Evolutionary conservation across 2,888 invertebrate species (phyloP), one percentile per base, ranked within the genome.

Genomic region (Dolomedes plantarius): DNA sequence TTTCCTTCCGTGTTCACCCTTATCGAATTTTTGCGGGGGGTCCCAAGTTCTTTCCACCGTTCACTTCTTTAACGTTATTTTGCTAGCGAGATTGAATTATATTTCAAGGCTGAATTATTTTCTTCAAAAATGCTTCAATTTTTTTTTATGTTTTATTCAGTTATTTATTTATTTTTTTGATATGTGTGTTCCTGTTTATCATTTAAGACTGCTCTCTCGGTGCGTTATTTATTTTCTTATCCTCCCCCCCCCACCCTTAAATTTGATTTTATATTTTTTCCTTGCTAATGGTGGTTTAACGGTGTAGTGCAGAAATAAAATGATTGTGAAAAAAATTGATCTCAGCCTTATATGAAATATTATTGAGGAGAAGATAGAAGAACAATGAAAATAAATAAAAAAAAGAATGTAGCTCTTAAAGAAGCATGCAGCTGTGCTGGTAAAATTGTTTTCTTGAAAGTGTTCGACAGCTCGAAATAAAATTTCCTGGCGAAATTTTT

Each of bases 31-130:
- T 46, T 16, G 16, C n/a, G 56, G 56, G 56, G 19, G 2, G 3
- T 56, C 5, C 46, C 36, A n/a, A n/a, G n/a, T 36, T 36, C 36
- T 11, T 46, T 9, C 16, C 41, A 1, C 2, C 11, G 16, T 46
- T 46, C 16, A 16, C 16, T 36, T 32, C 46, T 72, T 72, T 23
- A 50, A 50, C 72, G 73, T 77, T 73, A 73, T 77, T 77, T 73
- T 67, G 77, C 85, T 72, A 73, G 65, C 41, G 28, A 69, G 72
- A 36, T 73, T 77, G 83, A 85, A 85, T 85, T 85, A 85, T 85
- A 78, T 85, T 85, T 77, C 76, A 32, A 46, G 83, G 85, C 85
- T 85, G 83, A 85, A 85, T 85, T 85, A 85, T 85, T 78, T 85
- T 73, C 77, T 50, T 31, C 67, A 67, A 36, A 67, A 67, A n/a